Conservation (phyloP, 2,888 invertebrate genomes). For the Exephanes ischioxanthus region DNA sequence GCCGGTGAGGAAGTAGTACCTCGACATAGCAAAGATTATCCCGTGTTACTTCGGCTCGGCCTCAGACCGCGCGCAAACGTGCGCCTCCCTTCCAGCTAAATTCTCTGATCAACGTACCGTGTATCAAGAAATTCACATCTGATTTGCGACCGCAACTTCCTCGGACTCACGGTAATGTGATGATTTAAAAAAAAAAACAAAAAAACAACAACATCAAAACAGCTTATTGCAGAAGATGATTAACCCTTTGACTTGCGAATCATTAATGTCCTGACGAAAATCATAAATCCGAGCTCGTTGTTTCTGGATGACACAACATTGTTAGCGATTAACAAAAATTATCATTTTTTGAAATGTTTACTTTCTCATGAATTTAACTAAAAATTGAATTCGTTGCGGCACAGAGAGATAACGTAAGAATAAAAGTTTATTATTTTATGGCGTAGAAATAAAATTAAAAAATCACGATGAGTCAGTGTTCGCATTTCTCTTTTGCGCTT, state of each 20-base stretch:
- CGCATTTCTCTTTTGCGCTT: too few relatives aligned
- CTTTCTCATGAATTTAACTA: too few relatives aligned
- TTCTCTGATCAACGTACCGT: neutral
- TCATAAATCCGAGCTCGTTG: too few relatives aligned
- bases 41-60: constrained; percentile 10
- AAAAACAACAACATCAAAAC: neutral
- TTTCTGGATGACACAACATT: too few relatives aligned
- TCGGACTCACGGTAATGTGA: neutral
- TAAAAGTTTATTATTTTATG: too few relatives aligned
- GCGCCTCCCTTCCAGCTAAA: constrained; percentile 18
- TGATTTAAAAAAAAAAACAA: neutral
- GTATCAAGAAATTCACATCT: constrained; percentile 4
- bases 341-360: too few relatives aligned
- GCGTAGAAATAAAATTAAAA: too few relatives aligned
- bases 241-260: neutral
- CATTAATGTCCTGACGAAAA: neutral
- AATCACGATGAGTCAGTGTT: too few relatives aligned
- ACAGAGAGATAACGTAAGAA: neutral
- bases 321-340: too few relatives aligned
- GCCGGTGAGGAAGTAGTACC: constrained; percentile 35
- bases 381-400: too few relatives aligned
- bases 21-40: constrained; percentile 28
- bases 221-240: neutral
- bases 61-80: constrained; percentile 40
- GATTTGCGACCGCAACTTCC: constrained; percentile 21